A percentile compares a stretch with the other conserved stretches of the same genome.
phyloP scores from a whole-genome alignment of 92 coral and sea anemone genomes.

The Phenganax marumi region DNA sequence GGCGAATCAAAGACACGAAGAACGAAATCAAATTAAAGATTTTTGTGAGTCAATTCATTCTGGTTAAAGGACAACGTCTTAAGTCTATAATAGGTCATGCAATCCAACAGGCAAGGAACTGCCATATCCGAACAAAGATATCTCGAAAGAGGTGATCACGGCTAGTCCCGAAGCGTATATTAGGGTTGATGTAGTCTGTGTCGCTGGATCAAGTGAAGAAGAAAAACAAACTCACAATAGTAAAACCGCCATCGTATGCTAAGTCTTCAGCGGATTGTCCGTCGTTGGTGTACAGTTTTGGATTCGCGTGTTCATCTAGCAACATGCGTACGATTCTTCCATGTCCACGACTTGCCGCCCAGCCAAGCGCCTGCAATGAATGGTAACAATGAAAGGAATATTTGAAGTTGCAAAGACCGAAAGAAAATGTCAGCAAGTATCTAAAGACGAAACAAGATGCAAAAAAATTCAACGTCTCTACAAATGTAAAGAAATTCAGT shows the following conservation, averaged over 20 bases:
- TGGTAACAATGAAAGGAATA: neutral
- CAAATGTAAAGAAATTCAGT: too few species aligned
- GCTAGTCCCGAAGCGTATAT: too few species aligned
- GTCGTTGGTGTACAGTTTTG: constrained; percentile 73
- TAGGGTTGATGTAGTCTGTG: too few species aligned
- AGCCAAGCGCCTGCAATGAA: constrained; percentile 69
- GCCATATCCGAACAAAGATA: too few species aligned
- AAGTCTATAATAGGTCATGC: too few species aligned
- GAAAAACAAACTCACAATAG: constrained; percentile 61
- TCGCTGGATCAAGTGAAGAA: neutral
- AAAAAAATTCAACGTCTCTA: too few species aligned
- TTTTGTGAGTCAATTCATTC: too few species aligned
- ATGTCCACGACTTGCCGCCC: constrained; percentile 93
- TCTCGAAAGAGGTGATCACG: too few species aligned
- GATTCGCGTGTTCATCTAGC: constrained; percentile 79
- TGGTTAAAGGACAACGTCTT: too few species aligned
- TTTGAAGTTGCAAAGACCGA: neutral
- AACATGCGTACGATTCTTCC: constrained; percentile 81
- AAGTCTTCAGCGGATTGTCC: constrained; percentile 92
- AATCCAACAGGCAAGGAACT: too few species aligned
- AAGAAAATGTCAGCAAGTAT: neutral
- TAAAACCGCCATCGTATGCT: constrained; percentile 80
- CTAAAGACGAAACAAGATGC: neutral
- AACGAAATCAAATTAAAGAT: too few species aligned
- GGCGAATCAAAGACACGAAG: too few species aligned